Base-by-base conservation (phyloP, 2,888 invertebrate genomes). In the Pilophorus perplexus region DNA sequence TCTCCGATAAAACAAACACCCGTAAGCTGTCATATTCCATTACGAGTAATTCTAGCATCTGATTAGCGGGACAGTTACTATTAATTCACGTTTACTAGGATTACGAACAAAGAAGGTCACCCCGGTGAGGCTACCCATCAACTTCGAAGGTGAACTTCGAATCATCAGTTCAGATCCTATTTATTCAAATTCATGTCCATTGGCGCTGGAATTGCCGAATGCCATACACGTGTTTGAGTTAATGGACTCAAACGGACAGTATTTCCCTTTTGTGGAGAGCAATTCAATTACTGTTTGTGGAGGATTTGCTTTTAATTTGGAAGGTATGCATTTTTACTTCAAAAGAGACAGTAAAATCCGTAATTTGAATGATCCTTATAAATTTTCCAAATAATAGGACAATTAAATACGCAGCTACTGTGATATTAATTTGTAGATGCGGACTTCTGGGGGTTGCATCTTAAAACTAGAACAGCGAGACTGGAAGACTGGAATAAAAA, bases 91-190 rank as follows among this genome's bases (percentile, higher is more conserved):
- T 28, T 42, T 64, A 20, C 12, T 46, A 64, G 67, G 42, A 22
- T 33, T 64, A n/a, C 18, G 54, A n/a, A 48, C 37, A 20, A 65
- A 68, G 42, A 33, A 48, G 16, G 18, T 68, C 16, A 25, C 38
- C 20, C 55, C 55, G 38, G 12, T 64, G 10, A 6, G 40, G 18
- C 46, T 60, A 2, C 40, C 48, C 12, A n/a, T 27, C 2, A 55
- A 50, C n/a, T 66, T 68, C 42, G 65, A 68, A 68, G 68, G 68
- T 10, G 50, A 52, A 42, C 25, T 68, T 14, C n/a, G n/a, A n/a
- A n/a, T n/a, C n/a, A n/a, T n/a, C n/a, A n/a, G n/a, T n/a, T n/a
- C n/a, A n/a, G n/a, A n/a, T n/a, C n/a, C n/a, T n/a, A n/a, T n/a
- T n/a, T n/a, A n/a, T n/a, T n/a, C n/a, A n/a, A n/a, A n/a, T n/a